phyloP scores from a whole-genome alignment of 2,888 invertebrate genomes.

The Nyleta sp. region DNA sequence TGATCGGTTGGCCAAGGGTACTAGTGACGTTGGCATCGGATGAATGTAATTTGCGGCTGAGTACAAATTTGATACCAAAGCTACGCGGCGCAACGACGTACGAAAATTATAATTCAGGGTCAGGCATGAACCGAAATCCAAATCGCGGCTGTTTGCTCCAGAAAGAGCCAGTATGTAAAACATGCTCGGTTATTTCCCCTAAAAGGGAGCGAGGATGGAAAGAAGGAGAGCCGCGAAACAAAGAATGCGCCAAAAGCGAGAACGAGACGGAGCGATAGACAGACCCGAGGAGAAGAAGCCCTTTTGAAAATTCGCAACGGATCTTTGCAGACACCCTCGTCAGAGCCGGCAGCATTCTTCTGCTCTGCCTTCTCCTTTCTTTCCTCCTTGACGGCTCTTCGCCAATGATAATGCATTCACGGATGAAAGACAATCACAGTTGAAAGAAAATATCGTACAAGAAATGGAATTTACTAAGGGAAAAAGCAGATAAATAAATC shows the following conservation, averaged over 20 bases:
- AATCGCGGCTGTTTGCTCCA: conserved; percentile 56
- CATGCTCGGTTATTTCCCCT: conserved; percentile 51
- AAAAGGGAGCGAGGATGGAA: conserved; percentile 14
- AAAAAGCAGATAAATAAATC: conserved; percentile 45
- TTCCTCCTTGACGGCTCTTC: conserved; percentile 28
- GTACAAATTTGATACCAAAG: conserved; percentile 38
- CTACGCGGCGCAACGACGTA: conserved; percentile 35
- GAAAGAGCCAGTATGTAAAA: conserved; percentile 67
- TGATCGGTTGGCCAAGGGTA: background rate
- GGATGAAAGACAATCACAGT: conserved; percentile 54
- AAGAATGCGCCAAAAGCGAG: conserved; percentile 49
- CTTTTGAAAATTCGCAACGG: conserved; percentile 76
- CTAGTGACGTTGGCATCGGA: conserved; percentile 2
- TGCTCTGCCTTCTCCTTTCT: conserved; percentile 14
- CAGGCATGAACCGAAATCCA: conserved; percentile 58
- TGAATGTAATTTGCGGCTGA: conserved; percentile 22
- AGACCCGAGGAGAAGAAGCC: conserved; percentile 58
- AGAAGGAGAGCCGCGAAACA: conserved; percentile 35
- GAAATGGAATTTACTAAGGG: conserved; percentile 40
- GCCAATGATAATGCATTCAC: conserved; percentile 57
- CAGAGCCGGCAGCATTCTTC: conserved; percentile 68
- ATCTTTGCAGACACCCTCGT: conserved; percentile 73
- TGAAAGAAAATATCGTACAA: conserved; percentile 39
- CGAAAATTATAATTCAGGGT: conserved; percentile 60
- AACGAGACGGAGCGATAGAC: conserved; percentile 30